Percentiles rank a stretch among this genome's conserved stretches.
phyloP scores from a whole-genome alignment of 2,888 invertebrate genomes.

The Tolmerus cingulatus region DNA sequence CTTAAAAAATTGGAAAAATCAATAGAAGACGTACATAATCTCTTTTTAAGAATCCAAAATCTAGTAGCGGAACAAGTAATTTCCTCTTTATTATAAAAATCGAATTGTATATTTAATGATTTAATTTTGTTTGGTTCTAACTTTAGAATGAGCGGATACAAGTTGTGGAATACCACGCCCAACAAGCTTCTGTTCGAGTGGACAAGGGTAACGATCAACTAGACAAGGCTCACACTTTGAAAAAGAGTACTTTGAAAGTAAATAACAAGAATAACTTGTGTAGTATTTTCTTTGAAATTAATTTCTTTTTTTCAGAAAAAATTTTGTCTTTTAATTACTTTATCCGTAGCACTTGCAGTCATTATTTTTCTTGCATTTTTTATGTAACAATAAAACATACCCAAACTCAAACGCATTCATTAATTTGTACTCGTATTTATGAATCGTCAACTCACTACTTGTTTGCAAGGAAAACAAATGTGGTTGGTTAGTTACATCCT shows the following conservation, averaged over 20 bases:
- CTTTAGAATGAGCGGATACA: conserved; percentile 60
- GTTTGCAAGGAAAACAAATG: too few relatives aligned
- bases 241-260: conserved; percentile 54
- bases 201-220: conserved; percentile 60
- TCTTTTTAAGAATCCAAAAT: conserved; percentile 62
- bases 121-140: neutral
- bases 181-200: conserved; percentile 59
- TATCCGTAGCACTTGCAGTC: conserved; percentile 42
- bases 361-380: conserved; percentile 44
- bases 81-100: neutral
- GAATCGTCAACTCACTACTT: neutral
- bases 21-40: conserved; percentile 61
- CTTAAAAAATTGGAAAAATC: conserved; percentile 62
- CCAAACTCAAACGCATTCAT: neutral
- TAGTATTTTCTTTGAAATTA: neutral
- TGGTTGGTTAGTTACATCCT: too few relatives aligned
- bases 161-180: conserved; percentile 62
- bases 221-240: conserved; percentile 52
- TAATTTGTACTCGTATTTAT: neutral
- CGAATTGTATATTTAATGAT: neutral
- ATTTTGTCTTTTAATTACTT: conserved; percentile 37
- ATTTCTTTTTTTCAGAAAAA: conserved; percentile 47
- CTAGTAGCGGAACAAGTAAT: conserved; percentile 61
- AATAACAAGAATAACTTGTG: neutral
- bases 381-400: neutral